Base-by-base conservation (phyloP, 2,113 vertebrate genomes). In the Condylura cristata region DNA sequence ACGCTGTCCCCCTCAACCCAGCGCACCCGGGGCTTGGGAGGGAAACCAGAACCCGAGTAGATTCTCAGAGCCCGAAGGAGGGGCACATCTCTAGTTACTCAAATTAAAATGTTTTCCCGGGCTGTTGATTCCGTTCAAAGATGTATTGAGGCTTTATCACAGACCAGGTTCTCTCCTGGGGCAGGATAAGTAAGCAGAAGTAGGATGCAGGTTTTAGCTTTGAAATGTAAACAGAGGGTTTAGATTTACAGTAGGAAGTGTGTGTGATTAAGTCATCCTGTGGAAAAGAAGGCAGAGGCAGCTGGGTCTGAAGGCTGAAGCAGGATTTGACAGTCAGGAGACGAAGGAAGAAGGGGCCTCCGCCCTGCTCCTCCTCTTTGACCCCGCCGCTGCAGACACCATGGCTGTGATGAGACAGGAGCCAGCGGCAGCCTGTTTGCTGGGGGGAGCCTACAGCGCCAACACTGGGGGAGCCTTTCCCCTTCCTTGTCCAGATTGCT, bases 151-250 rank as follows among this genome's bases (percentile, higher is more conserved):
- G 65, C 51, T 89, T 95, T 94, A 89, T 86, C 68, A 41, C 30
- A n/a, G 76, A 58, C 63, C 85, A 85, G 61, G 7, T 79, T 91
- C 74, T 93, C 93, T 76, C 32, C 28, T 18, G 10, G 81, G 20
- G 7, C 74, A 86, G 93, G 93, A 63, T 91, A 95, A 94, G 86
- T 48, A 75, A 95, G 44, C 87, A 80, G 60, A 93, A 85, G 48
- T 89, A 16, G 39, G 90, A 89, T 91, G 89, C 94, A 97, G 95
- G 94, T 93, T 80, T 95, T 87, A n/a, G 86, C 91, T 91, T 86
- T 95, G 91, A 95, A 89, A 87, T 91, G 80, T 95, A 86, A 96
- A 95, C 84, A 96, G 60, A 84, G 63, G 86, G 87, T 95, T 94
- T 87, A 91, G 56, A 17, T 95, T 89, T 91, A 44, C 8, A 83